Evolutionary conservation across 2,113 vertebrate genomes (phyloP).

Genomic region (Sardina pilchardus): DNA sequence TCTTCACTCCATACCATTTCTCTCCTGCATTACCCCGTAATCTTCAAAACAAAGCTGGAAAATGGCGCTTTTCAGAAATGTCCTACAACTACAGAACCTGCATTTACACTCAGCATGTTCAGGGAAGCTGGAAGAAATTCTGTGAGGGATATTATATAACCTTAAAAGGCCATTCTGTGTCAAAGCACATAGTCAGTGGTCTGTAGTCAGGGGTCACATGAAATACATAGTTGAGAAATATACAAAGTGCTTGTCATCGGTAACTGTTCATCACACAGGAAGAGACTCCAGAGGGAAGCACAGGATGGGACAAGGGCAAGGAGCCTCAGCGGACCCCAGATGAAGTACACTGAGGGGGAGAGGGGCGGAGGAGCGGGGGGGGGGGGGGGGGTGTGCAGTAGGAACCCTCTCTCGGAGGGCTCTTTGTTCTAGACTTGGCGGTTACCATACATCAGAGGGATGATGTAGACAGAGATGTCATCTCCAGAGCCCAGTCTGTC

Average conservation of each 20-base stretch:
- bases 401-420: not conserved
- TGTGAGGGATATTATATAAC: not conserved
- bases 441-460: constrained; percentile 88
- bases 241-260: constrained; percentile 20
- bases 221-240: not conserved
- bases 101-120: not conserved
- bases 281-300: constrained; percentile 15
- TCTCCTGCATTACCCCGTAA: constrained; percentile 1
- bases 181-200: not conserved
- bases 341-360: not conserved
- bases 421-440: constrained; percentile 69
- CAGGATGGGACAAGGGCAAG: not conserved
- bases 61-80: not conserved
- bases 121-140: not conserved
- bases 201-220: constrained; percentile 2
- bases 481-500: constrained; percentile 94
- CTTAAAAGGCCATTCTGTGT: constrained; percentile 9
- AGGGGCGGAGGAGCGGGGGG: not conserved
- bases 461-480: constrained; percentile 96
- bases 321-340: not conserved
- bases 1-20: not conserved
- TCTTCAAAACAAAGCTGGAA: not conserved
- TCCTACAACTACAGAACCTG: not conserved
- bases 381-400: not conserved
- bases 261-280: constrained; percentile 23